Conservation (phyloP, 2,797 vertebrate species). For the Danio choprae region DNA sequence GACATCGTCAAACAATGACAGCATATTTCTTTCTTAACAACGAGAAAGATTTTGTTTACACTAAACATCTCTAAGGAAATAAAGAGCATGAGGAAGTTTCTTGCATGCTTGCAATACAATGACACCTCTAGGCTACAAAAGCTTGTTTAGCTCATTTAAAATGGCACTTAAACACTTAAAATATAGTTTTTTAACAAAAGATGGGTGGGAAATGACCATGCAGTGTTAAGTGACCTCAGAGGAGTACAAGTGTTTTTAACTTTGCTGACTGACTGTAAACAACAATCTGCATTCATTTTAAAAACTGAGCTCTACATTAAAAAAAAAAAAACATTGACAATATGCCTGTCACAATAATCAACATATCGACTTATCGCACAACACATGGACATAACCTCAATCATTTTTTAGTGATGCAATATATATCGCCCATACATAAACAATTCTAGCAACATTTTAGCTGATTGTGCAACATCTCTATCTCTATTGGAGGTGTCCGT, state of each 20-base stretch:
- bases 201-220: not conserved
- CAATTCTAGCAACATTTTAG: too few relatives aligned
- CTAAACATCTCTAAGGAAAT: not conserved
- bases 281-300: not conserved
- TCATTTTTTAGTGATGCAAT: too few relatives aligned
- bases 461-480: too few relatives aligned
- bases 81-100: not conserved
- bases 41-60: not conserved
- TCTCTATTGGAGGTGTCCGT: too few relatives aligned
- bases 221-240: not conserved
- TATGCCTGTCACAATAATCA: too few relatives aligned
- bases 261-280: conserved; percentile 1
- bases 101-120: not conserved
- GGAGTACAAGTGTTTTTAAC: not conserved
- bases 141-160: not conserved
- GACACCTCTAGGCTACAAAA: not conserved
- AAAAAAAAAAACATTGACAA: not conserved
- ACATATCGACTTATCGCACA: too few relatives aligned
- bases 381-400: too few relatives aligned
- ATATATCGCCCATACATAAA: too few relatives aligned
- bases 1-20: not conserved
- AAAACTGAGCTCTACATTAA: not conserved
- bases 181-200: not conserved
- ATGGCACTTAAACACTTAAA: not conserved
- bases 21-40: not conserved